Evolutionary conservation across 2,888 invertebrate genomes (phyloP), one percentile per base, ranked within the genome.

Genomic region (Drosophila infuscata): DNA sequence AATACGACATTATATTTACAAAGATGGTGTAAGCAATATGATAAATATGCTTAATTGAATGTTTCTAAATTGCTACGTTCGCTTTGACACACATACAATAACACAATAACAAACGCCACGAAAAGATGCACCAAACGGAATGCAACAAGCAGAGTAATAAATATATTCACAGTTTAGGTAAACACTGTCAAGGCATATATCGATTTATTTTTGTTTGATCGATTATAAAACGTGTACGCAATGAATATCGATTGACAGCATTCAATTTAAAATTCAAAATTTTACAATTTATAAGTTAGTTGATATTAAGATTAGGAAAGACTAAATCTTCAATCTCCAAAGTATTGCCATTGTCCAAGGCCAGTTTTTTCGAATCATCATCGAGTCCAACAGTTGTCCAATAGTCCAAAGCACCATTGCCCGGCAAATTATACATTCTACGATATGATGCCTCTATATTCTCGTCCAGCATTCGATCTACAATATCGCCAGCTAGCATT

Each of bases 381-480:
- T 92, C 91, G 20, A 91, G 76, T 8, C 84, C 87, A 33, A 73
- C 69, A 20, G 82, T 82, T 48, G 77, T 77, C 79, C 85, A 89
- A 51, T 77, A 81, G 3, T 74, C 77, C 32, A 70, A 30, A 3
- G 72, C 64, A 0, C 63, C 33, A 43, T 69, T 76, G n/a, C 53
- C 57, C 6, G 79, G 41, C 3, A 75, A 61, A 29, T 81, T 81
- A 43, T 80, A 82, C 91, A 93, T 91, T 75, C 85, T 84, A 1
- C 91, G 91, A 63, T 91, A 84, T 0, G 93, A 92, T 4, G 92
- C 91, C 1, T 88, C 83, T 8, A 93, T 90, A 69, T 92, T 92
- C 25, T 91, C 90, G 60, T 93, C 93, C 43, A 93, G 70, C 51
- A 93, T 70, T 15, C 90, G 88, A 54, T 93, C 93, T 0, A 93